Percentiles rank a stretch among this genome's conserved stretches.
phyloP scores from a whole-genome alignment of 2,888 invertebrate genomes.

The Ypsolopha scabrella region DNA sequence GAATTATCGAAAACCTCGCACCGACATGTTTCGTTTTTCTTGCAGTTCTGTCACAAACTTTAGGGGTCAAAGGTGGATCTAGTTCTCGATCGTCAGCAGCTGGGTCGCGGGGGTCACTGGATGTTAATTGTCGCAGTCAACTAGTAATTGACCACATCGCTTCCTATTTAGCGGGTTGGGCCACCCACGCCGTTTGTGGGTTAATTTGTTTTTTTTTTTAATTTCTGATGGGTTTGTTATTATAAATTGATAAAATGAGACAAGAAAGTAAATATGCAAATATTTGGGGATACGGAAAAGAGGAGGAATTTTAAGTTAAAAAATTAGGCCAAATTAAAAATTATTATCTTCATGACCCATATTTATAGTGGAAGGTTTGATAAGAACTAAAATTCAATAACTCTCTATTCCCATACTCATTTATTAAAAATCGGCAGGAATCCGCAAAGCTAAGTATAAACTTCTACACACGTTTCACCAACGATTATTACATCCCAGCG shows the following conservation, averaged over 20 bases:
- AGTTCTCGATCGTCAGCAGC: background rate
- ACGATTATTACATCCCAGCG: too few relatives aligned
- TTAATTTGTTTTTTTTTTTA: background rate
- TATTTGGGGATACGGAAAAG: background rate
- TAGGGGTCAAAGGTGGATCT: conserved; percentile 1
- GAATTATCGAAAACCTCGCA: too few relatives aligned
- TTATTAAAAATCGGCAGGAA: too few relatives aligned
- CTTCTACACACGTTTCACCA: too few relatives aligned
- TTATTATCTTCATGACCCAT: too few relatives aligned
- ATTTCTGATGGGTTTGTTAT: background rate
- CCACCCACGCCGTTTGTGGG: conserved; percentile 16
- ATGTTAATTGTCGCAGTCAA: conserved; percentile 22
- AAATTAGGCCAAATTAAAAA: background rate
- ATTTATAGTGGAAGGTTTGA: too few relatives aligned
- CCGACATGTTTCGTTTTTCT: too few relatives aligned
- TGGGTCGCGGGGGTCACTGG: background rate
- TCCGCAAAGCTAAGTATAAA: too few relatives aligned
- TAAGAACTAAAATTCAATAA: too few relatives aligned
- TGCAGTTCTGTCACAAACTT: background rate
- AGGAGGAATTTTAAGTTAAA: background rate
- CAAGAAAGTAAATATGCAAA: background rate
- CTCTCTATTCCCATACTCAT: too few relatives aligned
- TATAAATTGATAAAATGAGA: background rate
- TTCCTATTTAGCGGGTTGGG: conserved; percentile 22
- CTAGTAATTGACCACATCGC: conserved; percentile 26